These are phyloP conservation scores for Pitangus sulphuratus DNA, from an alignment of 2,797 vertebrate genomes.

Conservation along the genomic window DNA sequence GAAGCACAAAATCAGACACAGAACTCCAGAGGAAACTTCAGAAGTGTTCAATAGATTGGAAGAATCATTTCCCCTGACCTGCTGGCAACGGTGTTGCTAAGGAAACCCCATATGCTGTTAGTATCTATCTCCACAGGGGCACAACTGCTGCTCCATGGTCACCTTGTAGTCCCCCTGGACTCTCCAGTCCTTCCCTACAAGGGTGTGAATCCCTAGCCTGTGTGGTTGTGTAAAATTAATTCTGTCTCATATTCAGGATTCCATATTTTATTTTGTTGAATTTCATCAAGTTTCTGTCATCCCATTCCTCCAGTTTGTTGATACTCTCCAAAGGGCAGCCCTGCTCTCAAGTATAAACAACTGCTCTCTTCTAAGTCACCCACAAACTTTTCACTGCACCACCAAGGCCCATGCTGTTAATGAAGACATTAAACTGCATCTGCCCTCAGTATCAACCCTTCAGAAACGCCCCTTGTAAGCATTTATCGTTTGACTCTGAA, in stretches of 20 bases:
- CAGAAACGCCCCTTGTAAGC: neutral
- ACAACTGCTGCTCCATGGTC: neutral
- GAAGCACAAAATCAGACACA: neutral
- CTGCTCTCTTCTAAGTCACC: neutral
- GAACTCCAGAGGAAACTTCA: neutral
- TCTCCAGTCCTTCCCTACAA: neutral
- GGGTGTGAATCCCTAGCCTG: neutral
- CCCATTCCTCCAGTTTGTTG: neutral
- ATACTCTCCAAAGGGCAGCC: neutral
- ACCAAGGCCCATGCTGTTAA: neutral
- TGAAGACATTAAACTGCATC: neutral
- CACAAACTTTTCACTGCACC: neutral
- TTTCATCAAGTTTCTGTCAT: neutral
- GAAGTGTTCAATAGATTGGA: neutral
- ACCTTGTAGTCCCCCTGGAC: neutral
- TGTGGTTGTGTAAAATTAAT: neutral
- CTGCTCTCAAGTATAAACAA: neutral
- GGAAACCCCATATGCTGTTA: neutral
- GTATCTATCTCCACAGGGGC: neutral
- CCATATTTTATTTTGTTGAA: neutral
- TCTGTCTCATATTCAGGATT: neutral
- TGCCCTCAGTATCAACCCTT: neutral
- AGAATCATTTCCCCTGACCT: neutral
- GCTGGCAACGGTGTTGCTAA: neutral
- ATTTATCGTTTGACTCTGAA: neutral